A percentile compares a stretch with the other conserved stretches of the same genome.
Conservation (phyloP, 2,797 vertebrate species). For the Nothura maculosa region DNA sequence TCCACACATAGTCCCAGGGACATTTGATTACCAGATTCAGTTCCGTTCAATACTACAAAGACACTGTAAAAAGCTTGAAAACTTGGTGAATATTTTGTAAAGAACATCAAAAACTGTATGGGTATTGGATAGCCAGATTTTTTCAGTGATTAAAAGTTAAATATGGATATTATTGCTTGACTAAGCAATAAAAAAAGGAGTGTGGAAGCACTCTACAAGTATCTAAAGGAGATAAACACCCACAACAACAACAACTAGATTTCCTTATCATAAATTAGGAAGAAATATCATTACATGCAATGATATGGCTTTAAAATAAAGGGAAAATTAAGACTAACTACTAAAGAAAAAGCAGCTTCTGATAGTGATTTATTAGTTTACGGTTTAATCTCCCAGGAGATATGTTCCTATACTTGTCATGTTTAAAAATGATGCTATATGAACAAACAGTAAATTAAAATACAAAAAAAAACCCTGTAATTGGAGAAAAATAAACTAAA, state of each 20-base stretch:
- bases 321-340: background rate
- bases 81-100: background rate
- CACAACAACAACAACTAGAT: background rate
- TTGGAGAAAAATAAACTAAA: constrained; percentile 11
- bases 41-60: accelerated
- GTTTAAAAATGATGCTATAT: background rate
- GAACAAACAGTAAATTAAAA: background rate
- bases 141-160: constrained; percentile 29
- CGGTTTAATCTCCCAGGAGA: background rate
- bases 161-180: background rate
- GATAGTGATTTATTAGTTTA: constrained; percentile 21
- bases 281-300: background rate
- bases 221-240: background rate
- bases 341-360: background rate
- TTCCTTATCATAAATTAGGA: constrained; percentile 11
- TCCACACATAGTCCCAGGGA: background rate
- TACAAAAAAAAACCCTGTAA: background rate
- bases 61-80: background rate
- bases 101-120: background rate
- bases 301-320: background rate
- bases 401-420: background rate
- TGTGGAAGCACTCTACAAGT: background rate
- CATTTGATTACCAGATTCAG: background rate
- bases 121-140: background rate
- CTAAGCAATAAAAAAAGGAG: background rate